Conservation (phyloP, 35 echinoderm and acorn worm genomes). For the Holothuria glaberrima region DNA sequence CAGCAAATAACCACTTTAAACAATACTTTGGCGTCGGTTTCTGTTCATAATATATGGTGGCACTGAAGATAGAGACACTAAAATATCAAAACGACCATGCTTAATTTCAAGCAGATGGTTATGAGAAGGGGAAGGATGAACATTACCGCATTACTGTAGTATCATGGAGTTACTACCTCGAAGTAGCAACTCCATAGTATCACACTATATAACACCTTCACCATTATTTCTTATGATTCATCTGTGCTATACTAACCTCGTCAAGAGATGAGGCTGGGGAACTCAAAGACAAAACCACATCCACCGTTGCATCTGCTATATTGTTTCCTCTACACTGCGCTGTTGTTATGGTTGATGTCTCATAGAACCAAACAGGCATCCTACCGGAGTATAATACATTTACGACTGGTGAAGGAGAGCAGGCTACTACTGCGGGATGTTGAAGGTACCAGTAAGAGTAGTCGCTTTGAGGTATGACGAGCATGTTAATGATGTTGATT, state of each 20-base stretch:
- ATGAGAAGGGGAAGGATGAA: too few relatives aligned
- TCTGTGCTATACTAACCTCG: slow-evolving; percentile 55
- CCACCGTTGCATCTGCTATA: neutral
- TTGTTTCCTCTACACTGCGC: slow-evolving; percentile 6
- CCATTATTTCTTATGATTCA: too few relatives aligned
- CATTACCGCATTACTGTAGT: too few relatives aligned
- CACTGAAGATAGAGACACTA: too few relatives aligned
- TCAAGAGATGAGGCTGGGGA: slow-evolving; percentile 32
- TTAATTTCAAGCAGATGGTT: too few relatives aligned
- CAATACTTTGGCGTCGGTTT: too few relatives aligned
- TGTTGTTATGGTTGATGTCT: slow-evolving; percentile 36
- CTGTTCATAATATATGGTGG: too few relatives aligned
- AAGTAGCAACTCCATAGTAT: too few relatives aligned
- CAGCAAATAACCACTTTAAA: too few relatives aligned
- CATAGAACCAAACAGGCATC: slow-evolving; percentile 89
- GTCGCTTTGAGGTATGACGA: slow-evolving; percentile 75
- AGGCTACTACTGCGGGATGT: slow-evolving; percentile 48
- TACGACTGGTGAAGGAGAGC: neutral
- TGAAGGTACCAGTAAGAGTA: slow-evolving; percentile 59
- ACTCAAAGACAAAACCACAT: slow-evolving; percentile 48
- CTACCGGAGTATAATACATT: neutral
- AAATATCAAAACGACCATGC: too few relatives aligned
- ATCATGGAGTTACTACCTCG: too few relatives aligned
- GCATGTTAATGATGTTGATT: slow-evolving; percentile 75
- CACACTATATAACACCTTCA: too few relatives aligned